Conservation (phyloP, 2,113 vertebrate species). For the Agapornis roseicollis region DNA sequence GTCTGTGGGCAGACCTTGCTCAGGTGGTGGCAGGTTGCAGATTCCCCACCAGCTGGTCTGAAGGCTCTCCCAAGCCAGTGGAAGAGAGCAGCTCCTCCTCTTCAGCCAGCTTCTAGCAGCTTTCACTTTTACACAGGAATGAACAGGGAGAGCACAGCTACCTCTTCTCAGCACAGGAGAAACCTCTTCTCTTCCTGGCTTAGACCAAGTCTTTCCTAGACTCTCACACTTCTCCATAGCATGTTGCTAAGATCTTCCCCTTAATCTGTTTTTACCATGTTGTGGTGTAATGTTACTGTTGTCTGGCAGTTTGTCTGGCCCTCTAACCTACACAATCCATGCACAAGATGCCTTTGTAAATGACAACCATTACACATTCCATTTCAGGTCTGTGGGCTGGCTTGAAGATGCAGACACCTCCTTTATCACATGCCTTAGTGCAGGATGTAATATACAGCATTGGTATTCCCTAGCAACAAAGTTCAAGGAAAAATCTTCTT, state of each 20-base stretch:
- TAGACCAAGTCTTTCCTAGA: not conserved
- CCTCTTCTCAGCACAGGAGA: not conserved
- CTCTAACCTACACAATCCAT: not conserved
- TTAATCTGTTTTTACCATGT: not conserved
- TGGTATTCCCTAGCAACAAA: not conserved
- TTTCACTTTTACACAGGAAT: not conserved
- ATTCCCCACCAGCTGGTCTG: constrained; percentile 31
- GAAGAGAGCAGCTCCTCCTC: constrained; percentile 6
- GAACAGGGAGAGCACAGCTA: not conserved
- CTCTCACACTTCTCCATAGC: not conserved
- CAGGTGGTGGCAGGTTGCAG: constrained; percentile 51
- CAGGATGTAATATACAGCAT: not conserved
- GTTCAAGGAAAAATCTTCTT: not conserved
- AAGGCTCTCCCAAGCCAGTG: not conserved
- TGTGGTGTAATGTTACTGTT: not conserved
- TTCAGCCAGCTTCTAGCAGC: not conserved
- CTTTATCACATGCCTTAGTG: not conserved
- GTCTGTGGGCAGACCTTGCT: not conserved
- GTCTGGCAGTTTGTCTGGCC: not conserved
- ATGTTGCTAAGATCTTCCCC: not conserved
- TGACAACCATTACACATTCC: not conserved
- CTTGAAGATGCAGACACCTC: not conserved
- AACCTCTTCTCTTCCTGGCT: not conserved
- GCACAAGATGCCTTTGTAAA: not conserved
- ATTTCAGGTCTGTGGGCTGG: not conserved